These are phyloP conservation scores for Dendroctonus ponderosae DNA, from an alignment of 1,140 invertebrate species.

Conservation along the genomic window DNA sequence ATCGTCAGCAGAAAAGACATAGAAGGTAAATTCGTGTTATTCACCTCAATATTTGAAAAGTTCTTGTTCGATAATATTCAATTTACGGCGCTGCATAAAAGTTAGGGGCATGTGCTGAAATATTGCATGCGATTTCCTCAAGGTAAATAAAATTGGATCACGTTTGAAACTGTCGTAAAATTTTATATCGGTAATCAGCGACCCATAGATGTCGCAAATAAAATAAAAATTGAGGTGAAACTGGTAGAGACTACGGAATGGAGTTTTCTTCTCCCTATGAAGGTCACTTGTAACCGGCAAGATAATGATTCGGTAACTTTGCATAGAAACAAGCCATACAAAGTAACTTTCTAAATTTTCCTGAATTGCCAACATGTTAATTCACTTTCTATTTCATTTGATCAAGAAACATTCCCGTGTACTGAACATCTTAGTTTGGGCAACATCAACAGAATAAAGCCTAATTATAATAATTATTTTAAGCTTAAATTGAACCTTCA, in stretches of 20 bases:
- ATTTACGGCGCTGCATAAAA: constrained; percentile 13
- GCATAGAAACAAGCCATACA: too few relatives aligned
- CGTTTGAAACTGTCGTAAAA: constrained; percentile 21
- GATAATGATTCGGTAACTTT: too few relatives aligned
- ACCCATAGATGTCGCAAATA: constrained; percentile 21
- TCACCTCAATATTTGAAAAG: not conserved
- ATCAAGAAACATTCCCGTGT: too few relatives aligned
- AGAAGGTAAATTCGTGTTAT: not conserved
- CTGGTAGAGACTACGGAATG: constrained; percentile 10
- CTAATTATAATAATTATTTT: too few relatives aligned
- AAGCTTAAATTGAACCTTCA: too few relatives aligned
- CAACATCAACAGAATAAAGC: too few relatives aligned
- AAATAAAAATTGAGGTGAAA: constrained; percentile 15
- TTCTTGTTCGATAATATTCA: not conserved
- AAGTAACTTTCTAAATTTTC: too few relatives aligned
- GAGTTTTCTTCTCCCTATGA: constrained; percentile 8
- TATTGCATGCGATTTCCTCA: constrained; percentile 21
- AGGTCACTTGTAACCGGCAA: too few relatives aligned
- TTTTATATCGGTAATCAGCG: constrained; percentile 23
- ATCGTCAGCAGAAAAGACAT: too few relatives aligned
- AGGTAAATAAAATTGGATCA: constrained; percentile 24
- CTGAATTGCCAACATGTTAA: too few relatives aligned
- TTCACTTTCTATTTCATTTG: too few relatives aligned
- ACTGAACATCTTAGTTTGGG: too few relatives aligned
- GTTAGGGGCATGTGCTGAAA: constrained; percentile 8